Evolutionary conservation across 2,888 invertebrate genomes (phyloP).

Genomic region (Julus scanicus): DNA sequence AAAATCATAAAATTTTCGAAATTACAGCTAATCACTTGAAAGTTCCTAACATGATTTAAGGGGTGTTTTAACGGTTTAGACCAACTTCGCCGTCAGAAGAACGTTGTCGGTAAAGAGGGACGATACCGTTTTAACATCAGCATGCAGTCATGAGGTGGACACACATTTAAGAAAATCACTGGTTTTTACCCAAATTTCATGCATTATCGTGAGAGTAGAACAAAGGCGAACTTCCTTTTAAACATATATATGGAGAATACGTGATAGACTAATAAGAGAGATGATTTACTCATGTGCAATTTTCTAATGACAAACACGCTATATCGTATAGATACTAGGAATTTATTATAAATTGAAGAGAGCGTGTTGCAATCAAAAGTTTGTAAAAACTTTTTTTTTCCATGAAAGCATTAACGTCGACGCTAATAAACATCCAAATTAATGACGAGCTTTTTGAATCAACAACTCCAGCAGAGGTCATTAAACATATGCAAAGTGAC

Average conservation of each 20-base stretch:
- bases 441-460: background rate
- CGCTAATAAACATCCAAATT: background rate
- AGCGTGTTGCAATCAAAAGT: background rate
- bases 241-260: background rate
- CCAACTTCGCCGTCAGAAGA: no score
- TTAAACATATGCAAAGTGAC: background rate
- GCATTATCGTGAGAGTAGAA: no score
- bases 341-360: background rate
- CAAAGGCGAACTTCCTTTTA: background rate
- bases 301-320: background rate
- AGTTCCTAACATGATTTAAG: no score
- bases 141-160: no score
- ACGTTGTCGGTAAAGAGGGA: no score
- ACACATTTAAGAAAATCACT: no score
- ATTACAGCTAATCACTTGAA: no score
- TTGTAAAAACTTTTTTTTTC: conserved; percentile 20
- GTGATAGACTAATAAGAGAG: background rate
- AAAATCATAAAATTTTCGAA: no score
- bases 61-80: no score
- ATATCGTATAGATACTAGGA: background rate
- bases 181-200: no score
- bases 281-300: background rate
- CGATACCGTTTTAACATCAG: no score
- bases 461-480: background rate
- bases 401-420: background rate